Evolutionary conservation across 2,797 vertebrate genomes (phyloP), one percentile per base, ranked within the genome.

Genomic region (Chloroceryle inda): DNA sequence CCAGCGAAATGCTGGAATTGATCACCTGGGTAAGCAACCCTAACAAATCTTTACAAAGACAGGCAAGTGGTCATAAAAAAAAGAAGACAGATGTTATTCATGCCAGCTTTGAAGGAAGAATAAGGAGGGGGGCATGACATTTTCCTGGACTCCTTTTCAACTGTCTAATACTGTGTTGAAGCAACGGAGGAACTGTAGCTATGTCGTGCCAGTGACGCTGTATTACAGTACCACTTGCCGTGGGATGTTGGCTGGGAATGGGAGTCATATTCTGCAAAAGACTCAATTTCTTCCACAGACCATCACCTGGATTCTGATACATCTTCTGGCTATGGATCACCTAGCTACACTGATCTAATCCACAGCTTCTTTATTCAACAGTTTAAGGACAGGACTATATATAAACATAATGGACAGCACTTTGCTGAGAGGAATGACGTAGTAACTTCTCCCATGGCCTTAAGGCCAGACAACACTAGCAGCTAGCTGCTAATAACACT

Each of bases 91-190:
- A 35, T 63, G 67, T 38, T 37, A 79, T 23, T 52, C 40, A 80
- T 53, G 2, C 4, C 89, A 42, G 40, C 23, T 92, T 53, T 56
- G 62, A 53, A 91, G 49, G 7, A 85, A 76, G 44, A 89, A 22
- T 6, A 13, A 67, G 6, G 3, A 20, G 14, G 17, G 27, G 15
- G 45, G 10, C 38, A 53, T 10, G 37, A 58, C 0, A 0, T 29
- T 7, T 45, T 56, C 61, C 16, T 55, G 47, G 33, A 83, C 31
- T 45, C 61, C 58, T 73, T 89, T 88, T 49, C 55, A 67, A 21
- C n/a, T 21, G 9, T 8, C 13, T 33, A 42, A 78, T 58, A 79
- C 49, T 29, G 17, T 3, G 8, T 22, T 72, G 59, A 87, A 89
- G 14, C 42, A 7, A 73, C 16, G 0, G 0, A 85, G 89, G 20